These are phyloP conservation scores for Thinocorus orbignyianus DNA, from an alignment of 2,113 vertebrate genomes.

Conservation along the genomic window DNA sequence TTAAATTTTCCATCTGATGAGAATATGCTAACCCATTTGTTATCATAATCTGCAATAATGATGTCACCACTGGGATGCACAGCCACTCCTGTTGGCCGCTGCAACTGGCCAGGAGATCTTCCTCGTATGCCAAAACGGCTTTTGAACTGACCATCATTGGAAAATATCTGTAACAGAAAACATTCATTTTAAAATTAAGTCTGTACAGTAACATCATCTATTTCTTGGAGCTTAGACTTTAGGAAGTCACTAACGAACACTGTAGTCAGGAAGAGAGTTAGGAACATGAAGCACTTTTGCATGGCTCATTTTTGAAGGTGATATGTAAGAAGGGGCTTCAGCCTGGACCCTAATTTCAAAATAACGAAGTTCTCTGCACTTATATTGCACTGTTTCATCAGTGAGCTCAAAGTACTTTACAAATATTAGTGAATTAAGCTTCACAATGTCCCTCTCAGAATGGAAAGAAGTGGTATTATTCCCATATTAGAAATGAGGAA, in stretches of 20 bases:
- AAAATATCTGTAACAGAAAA: constrained; percentile 85
- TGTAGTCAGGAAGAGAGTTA: background rate
- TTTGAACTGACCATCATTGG: constrained; percentile 93
- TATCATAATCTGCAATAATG: constrained; percentile 97
- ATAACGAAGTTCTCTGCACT: background rate
- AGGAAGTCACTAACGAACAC: background rate
- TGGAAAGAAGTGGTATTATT: background rate
- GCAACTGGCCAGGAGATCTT: constrained; percentile 91
- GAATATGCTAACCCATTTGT: constrained; percentile 99
- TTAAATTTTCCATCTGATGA: constrained; percentile 97
- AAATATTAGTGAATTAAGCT: background rate
- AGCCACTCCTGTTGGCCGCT: constrained; percentile 93
- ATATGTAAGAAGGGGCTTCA: background rate
- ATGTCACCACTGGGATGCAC: constrained; percentile 95
- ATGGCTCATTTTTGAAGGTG: background rate
- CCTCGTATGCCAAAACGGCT: constrained; percentile 94
- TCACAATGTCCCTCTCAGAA: background rate
- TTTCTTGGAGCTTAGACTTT: background rate
- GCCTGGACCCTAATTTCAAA: background rate
- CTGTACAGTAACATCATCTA: background rate
- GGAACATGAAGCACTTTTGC: background rate
- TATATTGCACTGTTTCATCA: background rate
- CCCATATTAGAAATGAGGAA: background rate
- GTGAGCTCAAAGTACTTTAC: background rate
- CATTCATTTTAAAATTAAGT: background rate